Evolutionary conservation across 2,888 invertebrate species (phyloP), one percentile per base, ranked within the genome.

Genomic region (Lepeophtheirus nordmannii): DNA sequence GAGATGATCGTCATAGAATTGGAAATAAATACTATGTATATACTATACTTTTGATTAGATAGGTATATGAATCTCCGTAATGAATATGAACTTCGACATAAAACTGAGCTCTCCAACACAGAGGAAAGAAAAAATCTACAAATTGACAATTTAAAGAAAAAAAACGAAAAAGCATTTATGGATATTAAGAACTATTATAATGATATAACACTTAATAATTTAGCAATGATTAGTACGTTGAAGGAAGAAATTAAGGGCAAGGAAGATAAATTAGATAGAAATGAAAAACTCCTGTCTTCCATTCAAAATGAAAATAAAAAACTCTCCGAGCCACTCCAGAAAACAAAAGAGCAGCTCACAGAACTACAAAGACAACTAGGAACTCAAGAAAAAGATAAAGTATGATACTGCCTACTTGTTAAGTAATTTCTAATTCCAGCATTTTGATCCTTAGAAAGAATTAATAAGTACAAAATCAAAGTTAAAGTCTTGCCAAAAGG

Each of bases 161-260:
- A 86, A 72, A 92, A 96, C 73, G 89, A 90, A 69, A 82, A 82
- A 71, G 85, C 89, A 0, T 89, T 91, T 74, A 81, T 83, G 58
- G 89, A 93, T 74, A 85, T 94, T 78, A 93, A 92, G 75, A 88
- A 86, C 75, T 94, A 93, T 77, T 96, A 93, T 73, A 92, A 92
- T 72, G 91, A 93, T 72, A 92, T 94, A 65, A 91, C 91, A 0
- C 78, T 91, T 14, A 93, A 93, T 75, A 94, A 94, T 76, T 79
- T 94, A 70, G 88, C 90, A 0, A 78, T 94, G 1, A 93, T 94
- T 68, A 87, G 87, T 73, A 87, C 87, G 70, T 78, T 94, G 41
- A 94, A 93, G 79, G 84, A 83, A 74, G 69, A 68, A 39, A 53
- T 62, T 23, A 58, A 59, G 11, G 12, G 17, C 10, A 65, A 65